Evolutionary conservation across 2,888 invertebrate genomes (phyloP), one percentile per base, ranked within the genome.

Genomic region (Meteorus cinctellus): DNA sequence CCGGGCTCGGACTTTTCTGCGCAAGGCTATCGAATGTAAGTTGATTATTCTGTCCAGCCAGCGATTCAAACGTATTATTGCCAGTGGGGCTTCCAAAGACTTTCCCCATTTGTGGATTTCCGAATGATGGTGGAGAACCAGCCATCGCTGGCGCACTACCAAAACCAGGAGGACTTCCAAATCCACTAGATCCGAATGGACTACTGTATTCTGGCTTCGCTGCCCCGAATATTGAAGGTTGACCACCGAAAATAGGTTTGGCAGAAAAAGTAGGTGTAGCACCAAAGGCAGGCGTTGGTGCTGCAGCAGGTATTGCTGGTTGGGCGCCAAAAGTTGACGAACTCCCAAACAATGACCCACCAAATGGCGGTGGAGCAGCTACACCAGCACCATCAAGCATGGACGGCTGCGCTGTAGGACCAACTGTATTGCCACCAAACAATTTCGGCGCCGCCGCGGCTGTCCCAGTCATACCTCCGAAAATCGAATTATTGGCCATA

Each of bases 41-140:
- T 16, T 84, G 87, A 36, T 85, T 86, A 29, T 83, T 82, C 78
- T 89, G 89, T 62, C 79, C 84, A 4, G 87, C 88, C 41, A 89
- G 81, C 3, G 86, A 81, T 79, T 89, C 89, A 74, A 89, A 89
- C 1, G 86, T 88, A 62, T 75, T 86, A 55, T 77, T 85, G 5
- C 86, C 87, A 62, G 70, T 69, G 16, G 84, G 78, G 45, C 79
- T 84, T 55, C 86, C 88, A 77, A 89, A 89, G 63, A 88, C 71
- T 41, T 65, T 70, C 29, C 24, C 72, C 29, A 59, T 31, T 27
- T 27, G 31, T 8, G 67, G 70, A 19, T 76, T 78, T 24, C 85
- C 85, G 63, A 86, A 77, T 29, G 84, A 80, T 12, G 84, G 78
- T 3, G 85, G 81, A 74, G 81, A 81, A 51, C 79, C 81, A 6